phyloP scores from a whole-genome alignment of 2,113 vertebrate genomes.

The Cyphomyrus discorhynchus region DNA sequence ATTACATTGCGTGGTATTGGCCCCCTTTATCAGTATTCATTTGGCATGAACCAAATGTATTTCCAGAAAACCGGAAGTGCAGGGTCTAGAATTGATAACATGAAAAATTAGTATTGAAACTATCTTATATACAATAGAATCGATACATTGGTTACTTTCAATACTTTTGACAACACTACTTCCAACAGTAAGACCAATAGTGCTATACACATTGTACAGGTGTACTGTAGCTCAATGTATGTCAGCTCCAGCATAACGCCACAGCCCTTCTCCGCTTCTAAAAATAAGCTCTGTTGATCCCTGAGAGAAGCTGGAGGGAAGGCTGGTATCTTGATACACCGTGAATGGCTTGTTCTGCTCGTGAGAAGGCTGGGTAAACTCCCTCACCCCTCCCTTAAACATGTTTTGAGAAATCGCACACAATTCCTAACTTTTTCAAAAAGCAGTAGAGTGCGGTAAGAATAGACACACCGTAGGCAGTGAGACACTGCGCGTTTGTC shows the following conservation, averaged over 20 bases:
- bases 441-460: slow-evolving; percentile 36
- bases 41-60: background rate
- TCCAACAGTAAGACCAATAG: slow-evolving; percentile 58
- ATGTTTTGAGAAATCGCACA: slow-evolving; percentile 25
- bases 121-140: background rate
- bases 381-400: background rate
- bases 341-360: slow-evolving; percentile 24
- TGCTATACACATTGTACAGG: slow-evolving; percentile 53
- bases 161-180: slow-evolving; percentile 4
- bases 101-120: background rate
- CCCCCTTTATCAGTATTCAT: background rate
- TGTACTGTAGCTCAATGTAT: slow-evolving; percentile 52
- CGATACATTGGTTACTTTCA: background rate
- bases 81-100: background rate
- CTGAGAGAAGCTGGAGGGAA: slow-evolving; percentile 35
- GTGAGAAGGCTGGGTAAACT: background rate
- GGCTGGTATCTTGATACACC: slow-evolving; percentile 28
- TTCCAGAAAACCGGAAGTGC: background rate
- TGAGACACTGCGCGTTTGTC: background rate
- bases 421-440: slow-evolving; percentile 19
- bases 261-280: slow-evolving; percentile 45
- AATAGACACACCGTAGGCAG: slow-evolving; percentile 14
- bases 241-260: slow-evolving; percentile 51
- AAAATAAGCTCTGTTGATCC: slow-evolving; percentile 35
- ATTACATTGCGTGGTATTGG: background rate